These are phyloP conservation scores for Tenualosa ilisha DNA, from an alignment of 2,797 vertebrate genomes.

Conservation along the genomic window DNA sequence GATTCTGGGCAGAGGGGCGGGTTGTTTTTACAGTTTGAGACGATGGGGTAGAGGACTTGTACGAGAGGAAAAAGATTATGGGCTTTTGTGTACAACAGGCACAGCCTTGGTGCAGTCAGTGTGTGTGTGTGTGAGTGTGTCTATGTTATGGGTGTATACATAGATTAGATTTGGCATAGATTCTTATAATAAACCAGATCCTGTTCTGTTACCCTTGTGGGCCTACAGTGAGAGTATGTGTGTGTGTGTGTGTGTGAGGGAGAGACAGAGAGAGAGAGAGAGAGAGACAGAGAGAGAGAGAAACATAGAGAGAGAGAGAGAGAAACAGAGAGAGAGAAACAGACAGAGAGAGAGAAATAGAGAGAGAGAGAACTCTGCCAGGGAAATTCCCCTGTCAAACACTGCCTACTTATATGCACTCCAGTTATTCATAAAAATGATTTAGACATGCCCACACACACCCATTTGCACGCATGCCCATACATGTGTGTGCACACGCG, in stretches of 20 bases:
- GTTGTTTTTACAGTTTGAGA: background rate
- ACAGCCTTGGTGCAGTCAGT: background rate
- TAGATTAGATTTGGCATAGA: background rate
- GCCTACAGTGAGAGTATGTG: background rate
- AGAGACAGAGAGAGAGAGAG: background rate
- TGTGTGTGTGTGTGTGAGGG: background rate
- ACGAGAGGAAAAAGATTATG: background rate
- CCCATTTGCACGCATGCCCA: background rate
- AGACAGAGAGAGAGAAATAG: background rate
- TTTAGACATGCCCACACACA: background rate
- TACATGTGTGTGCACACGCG: background rate
- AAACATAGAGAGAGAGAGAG: background rate
- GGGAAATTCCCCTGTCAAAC: constrained; percentile 23
- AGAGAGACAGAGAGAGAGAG: background rate
- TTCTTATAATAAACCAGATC: constrained; percentile 4
- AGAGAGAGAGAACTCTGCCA: background rate
- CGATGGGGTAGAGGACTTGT: background rate
- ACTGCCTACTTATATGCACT: constrained; percentile 18
- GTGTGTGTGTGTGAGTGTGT: background rate
- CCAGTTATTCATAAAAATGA: constrained; percentile 16
- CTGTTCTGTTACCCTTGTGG: background rate
- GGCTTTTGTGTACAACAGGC: background rate
- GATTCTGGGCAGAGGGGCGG: background rate
- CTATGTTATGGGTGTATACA: background rate
- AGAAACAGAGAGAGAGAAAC: too few species aligned